Percentiles rank a stretch among this genome's conserved stretches.
Evolutionary conservation across 2,888 invertebrate genomes (phyloP).

Genomic region (Drosophila cognata): DNA sequence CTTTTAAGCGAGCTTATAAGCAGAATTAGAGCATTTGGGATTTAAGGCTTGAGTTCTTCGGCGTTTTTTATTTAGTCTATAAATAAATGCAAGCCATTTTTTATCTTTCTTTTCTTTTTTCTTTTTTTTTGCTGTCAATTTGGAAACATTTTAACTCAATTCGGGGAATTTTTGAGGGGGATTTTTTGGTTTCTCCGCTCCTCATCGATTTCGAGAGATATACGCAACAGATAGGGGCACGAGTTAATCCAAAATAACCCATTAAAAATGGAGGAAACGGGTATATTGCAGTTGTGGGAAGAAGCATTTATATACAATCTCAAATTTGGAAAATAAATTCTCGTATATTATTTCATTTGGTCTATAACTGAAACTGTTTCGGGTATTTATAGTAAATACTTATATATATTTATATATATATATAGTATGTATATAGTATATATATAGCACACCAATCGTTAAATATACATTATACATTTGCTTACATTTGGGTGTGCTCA

Average conservation of each 20-base stretch:
- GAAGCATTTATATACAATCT: not conserved
- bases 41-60: conserved; percentile 41
- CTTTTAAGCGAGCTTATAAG: conserved; percentile 55
- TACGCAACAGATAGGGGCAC: not conserved
- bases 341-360: not conserved
- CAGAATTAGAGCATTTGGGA: conserved; percentile 61
- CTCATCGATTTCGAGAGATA: not conserved
- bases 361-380: no score
- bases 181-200: not conserved
- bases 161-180: conserved; percentile 18
- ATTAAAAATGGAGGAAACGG: not conserved
- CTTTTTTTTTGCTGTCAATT: conserved; percentile 38
- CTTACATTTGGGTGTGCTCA: no score
- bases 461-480: no score
- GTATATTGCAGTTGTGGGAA: not conserved
- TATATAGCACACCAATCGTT: no score
- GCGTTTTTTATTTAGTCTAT: conserved; percentile 48
- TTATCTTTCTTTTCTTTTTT: not conserved
- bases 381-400: no score
- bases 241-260: not conserved
- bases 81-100: conserved; percentile 46
- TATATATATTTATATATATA: no score
- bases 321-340: not conserved
- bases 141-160: conserved; percentile 18
- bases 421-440: no score